Evolutionary conservation across 2,888 invertebrate genomes (phyloP).

Genomic region (Drosophila buzzatii): DNA sequence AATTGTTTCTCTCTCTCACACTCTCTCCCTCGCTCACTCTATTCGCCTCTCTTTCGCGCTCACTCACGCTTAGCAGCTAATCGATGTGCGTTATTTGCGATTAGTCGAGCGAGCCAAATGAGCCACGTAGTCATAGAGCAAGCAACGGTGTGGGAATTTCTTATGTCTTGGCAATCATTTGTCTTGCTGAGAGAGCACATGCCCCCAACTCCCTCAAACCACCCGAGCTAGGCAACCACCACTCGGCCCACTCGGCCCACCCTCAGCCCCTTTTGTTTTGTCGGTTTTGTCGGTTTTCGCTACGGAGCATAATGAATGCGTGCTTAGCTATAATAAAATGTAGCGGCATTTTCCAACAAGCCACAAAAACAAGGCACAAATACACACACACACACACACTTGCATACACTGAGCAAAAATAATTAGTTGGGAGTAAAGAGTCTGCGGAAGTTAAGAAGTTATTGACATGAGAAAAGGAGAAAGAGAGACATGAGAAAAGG

Average conservation of each 20-base stretch:
- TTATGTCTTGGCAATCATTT: slow-evolving; percentile 19
- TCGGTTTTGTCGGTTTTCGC: slow-evolving; percentile 12
- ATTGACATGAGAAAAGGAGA: background rate
- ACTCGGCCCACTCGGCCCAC: background rate
- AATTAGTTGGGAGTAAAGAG: background rate
- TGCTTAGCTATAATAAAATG: slow-evolving; percentile 76
- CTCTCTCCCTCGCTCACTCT: slow-evolving; percentile 12
- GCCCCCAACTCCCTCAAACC: no score
- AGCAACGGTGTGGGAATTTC: background rate
- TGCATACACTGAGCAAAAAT: slow-evolving; percentile 23
- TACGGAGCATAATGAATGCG: slow-evolving; percentile 69
- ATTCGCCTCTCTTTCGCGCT: slow-evolving; percentile 1
- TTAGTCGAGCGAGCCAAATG: slow-evolving; percentile 66
- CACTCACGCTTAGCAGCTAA: slow-evolving; percentile 31
- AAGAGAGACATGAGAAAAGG: no score
- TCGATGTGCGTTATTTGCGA: slow-evolving; percentile 66
- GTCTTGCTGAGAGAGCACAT: slow-evolving; percentile 6
- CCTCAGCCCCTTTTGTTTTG: background rate
- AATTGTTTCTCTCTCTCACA: slow-evolving; percentile 69
- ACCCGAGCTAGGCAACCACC: background rate
- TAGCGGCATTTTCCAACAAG: slow-evolving; percentile 65
- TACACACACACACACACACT: slow-evolving; percentile 6
- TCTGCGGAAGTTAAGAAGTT: background rate
- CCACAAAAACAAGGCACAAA: slow-evolving; percentile 59
- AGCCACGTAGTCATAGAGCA: slow-evolving; percentile 55